Evolutionary conservation across 2,797 vertebrate genomes (phyloP).

Genomic region (Pipistrellus pipistrellus): DNA sequence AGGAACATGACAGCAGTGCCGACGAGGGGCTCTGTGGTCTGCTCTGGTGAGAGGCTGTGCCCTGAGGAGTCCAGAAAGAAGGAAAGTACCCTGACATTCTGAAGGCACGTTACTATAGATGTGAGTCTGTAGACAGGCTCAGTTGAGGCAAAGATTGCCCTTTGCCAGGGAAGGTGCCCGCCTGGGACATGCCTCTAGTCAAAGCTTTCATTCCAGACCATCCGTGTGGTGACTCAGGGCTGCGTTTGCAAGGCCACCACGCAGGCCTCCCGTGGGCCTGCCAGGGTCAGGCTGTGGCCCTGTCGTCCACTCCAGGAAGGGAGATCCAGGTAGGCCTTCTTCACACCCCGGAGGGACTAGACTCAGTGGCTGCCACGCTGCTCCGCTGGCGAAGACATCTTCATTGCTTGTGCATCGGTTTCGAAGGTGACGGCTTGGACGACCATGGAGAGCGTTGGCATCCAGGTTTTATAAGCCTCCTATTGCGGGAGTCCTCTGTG

Average conservation of each 20-base stretch:
- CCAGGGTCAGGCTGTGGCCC: not conserved
- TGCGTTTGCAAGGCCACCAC: not conserved
- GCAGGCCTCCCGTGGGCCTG: not conserved
- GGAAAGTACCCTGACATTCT: not conserved
- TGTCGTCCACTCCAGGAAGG: not conserved
- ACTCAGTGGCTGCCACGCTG: not conserved
- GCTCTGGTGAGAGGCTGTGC: not conserved
- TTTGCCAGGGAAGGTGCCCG: not conserved
- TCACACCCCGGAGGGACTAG: not conserved
- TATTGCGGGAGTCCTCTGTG: not conserved
- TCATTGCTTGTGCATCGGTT: constrained; percentile 64
- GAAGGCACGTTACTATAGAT: not conserved
- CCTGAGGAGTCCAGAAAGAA: not conserved
- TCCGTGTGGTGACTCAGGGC: not conserved
- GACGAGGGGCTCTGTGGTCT: not conserved
- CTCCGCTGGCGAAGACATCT: constrained; percentile 13
- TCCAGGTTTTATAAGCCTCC: constrained; percentile 66
- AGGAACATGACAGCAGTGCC: not conserved
- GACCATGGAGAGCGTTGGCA: constrained; percentile 57
- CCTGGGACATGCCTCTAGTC: not conserved
- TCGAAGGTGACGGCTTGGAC: constrained; percentile 63
- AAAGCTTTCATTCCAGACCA: not conserved
- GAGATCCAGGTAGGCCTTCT: constrained; percentile 19
- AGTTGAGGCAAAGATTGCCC: not conserved
- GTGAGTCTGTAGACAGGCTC: not conserved